Conservation (phyloP, 2,113 vertebrate species). For the Pholis gunnellus region DNA sequence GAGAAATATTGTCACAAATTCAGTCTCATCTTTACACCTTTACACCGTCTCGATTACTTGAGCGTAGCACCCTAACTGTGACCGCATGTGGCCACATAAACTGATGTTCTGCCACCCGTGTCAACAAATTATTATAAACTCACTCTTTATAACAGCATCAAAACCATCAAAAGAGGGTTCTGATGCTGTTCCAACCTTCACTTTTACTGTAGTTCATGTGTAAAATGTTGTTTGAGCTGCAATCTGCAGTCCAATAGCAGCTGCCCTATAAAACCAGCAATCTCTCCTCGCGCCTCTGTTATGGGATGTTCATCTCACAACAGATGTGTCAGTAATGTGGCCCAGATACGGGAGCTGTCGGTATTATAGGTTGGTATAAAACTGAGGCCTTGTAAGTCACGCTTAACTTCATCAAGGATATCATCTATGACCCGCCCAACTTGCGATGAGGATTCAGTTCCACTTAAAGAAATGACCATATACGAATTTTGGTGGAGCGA, state of each 20-base stretch:
- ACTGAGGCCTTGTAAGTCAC: constrained; percentile 57
- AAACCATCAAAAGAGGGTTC: background rate
- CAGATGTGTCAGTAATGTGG: constrained; percentile 69
- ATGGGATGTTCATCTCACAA: constrained; percentile 62
- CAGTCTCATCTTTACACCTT: constrained; percentile 23
- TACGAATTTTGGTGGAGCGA: background rate
- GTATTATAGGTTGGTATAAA: constrained; percentile 54
- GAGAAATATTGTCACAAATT: constrained; percentile 4
- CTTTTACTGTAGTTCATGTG: constrained; percentile 68
- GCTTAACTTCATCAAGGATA: constrained; percentile 56
- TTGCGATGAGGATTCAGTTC: constrained; percentile 12
- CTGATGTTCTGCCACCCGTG: constrained; percentile 38
- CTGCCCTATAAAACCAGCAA: constrained; percentile 69
- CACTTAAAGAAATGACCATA: background rate
- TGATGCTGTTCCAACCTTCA: constrained; percentile 57
- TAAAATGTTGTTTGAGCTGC: constrained; percentile 69
- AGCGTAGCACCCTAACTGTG: constrained; percentile 26
- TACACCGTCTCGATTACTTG: constrained; percentile 29
- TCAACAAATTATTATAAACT: constrained; percentile 61
- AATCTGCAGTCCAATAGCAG: constrained; percentile 64
- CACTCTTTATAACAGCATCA: background rate
- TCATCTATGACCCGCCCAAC: constrained; percentile 38
- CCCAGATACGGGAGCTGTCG: constrained; percentile 53
- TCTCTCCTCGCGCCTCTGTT: constrained; percentile 50
- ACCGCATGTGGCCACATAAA: constrained; percentile 43